Evolutionary conservation across 2,113 vertebrate genomes (phyloP).

Genomic region (Coryphaenoides rupestris): DNA sequence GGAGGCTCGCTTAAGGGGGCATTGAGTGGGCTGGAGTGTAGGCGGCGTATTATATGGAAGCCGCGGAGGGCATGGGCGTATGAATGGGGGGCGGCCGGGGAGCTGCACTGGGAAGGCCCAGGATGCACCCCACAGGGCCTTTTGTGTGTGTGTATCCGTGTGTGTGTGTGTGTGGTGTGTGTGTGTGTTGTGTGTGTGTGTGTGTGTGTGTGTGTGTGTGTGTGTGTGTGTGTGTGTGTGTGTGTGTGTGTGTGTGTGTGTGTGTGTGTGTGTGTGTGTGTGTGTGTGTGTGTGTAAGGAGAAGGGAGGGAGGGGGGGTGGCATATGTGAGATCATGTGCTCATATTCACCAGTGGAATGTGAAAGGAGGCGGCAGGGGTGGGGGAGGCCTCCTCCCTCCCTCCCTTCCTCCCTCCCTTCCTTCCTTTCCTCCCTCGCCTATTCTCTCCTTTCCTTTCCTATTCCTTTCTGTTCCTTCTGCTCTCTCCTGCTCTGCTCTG

Average conservation of each 20-base stretch:
- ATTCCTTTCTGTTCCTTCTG: neutral
- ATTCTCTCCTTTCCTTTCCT: neutral
- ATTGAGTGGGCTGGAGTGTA: slow-evolving; percentile 66
- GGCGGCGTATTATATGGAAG: slow-evolving; percentile 67
- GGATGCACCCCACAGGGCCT: slow-evolving; percentile 70
- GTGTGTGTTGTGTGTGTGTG: slow-evolving; percentile 11
- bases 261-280: slow-evolving; percentile 8
- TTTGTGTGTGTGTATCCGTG: slow-evolving; percentile 59
- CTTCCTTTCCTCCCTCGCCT: slow-evolving; percentile 1
- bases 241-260: slow-evolving; percentile 8
- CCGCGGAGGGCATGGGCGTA: slow-evolving; percentile 56
- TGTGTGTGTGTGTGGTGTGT: slow-evolving; percentile 27
- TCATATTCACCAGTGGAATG: slow-evolving; percentile 73
- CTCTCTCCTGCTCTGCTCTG: neutral
- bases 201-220: slow-evolving; percentile 14
- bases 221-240: slow-evolving; percentile 7
- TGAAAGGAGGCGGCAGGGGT: slow-evolving; percentile 45
- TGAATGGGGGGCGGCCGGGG: slow-evolving; percentile 68
- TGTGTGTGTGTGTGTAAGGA: slow-evolving; percentile 1
- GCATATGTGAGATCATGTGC: slow-evolving; percentile 74
- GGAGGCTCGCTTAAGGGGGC: slow-evolving; percentile 64
- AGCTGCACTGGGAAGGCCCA: slow-evolving; percentile 68
- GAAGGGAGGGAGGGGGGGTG: slow-evolving; percentile 25
- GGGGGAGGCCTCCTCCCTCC: neutral
- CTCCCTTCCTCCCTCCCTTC: slow-evolving; percentile 30